These are phyloP conservation scores for Otolemur garnettii DNA, from an alignment of 2,113 vertebrate genomes.

Conservation along the genomic window DNA sequence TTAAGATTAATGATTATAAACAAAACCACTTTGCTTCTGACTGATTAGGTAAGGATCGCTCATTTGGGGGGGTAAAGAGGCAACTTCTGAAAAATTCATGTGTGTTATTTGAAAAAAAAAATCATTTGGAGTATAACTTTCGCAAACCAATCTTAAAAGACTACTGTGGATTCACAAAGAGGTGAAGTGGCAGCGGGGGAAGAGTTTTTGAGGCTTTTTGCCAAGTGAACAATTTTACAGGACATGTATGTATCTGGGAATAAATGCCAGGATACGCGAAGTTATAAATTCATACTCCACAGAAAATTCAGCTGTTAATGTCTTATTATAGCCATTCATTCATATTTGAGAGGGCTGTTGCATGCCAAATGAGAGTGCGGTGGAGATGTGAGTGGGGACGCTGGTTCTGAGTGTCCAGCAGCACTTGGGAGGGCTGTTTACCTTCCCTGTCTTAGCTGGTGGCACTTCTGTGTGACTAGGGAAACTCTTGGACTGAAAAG, in stretches of 20 bases:
- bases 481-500: not conserved
- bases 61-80: not conserved
- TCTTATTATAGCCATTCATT: constrained; percentile 49
- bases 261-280: constrained; percentile 10
- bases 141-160: constrained; percentile 33
- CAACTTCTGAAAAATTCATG: constrained; percentile 19
- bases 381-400: not conserved
- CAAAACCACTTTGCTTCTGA: constrained; percentile 12
- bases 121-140: constrained; percentile 28
- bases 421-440: not conserved
- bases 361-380: not conserved
- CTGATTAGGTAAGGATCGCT: not conserved
- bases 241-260: constrained; percentile 16
- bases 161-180: not conserved
- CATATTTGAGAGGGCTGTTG: not conserved
- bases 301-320: not conserved
- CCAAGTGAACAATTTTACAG: constrained; percentile 6
- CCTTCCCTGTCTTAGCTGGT: not conserved
- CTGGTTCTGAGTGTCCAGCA: not conserved
- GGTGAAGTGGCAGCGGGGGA: not conserved
- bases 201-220: constrained; percentile 29
- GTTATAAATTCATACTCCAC: constrained; percentile 11
- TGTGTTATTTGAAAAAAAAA: constrained; percentile 27
- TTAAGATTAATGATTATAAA: not conserved
- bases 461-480: not conserved